These are phyloP conservation scores for Drosophila testacea DNA, from an alignment of 2,888 invertebrate genomes.

Conservation along the genomic window DNA sequence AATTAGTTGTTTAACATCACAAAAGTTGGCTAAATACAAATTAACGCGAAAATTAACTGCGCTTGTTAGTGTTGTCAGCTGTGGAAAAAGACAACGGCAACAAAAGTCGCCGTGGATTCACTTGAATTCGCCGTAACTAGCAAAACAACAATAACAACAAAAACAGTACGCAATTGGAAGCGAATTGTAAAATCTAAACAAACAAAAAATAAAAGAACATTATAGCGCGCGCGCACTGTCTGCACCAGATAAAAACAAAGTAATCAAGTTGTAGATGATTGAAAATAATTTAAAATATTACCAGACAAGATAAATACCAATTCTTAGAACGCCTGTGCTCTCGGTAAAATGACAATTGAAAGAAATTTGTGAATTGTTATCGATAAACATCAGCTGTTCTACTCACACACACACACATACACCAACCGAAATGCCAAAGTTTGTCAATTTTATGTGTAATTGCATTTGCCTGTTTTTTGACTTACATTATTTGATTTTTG, in stretches of 20 bases:
- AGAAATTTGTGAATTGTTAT: slow-evolving; percentile 34
- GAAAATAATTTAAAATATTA: not conserved
- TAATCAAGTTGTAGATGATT: not conserved
- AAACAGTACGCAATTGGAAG: slow-evolving; percentile 35
- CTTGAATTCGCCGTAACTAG: slow-evolving; percentile 38
- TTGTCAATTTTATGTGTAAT: slow-evolving; percentile 2
- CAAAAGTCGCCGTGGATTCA: slow-evolving; percentile 13
- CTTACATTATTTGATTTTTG: not conserved
- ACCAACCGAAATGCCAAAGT: slow-evolving; percentile 4
- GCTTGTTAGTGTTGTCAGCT: slow-evolving; percentile 53
- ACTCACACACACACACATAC: slow-evolving; percentile 14
- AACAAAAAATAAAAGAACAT: slow-evolving; percentile 5
- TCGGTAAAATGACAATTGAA: slow-evolving; percentile 2
- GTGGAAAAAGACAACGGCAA: slow-evolving; percentile 26
- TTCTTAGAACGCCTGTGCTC: not conserved
- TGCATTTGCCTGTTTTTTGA: not conserved
- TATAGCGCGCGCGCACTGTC: slow-evolving; percentile 20
- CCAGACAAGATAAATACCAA: not conserved
- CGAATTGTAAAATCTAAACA: slow-evolving; percentile 23
- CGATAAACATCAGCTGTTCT: slow-evolving; percentile 55
- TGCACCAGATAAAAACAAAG: not conserved
- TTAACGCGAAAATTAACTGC: slow-evolving; percentile 41
- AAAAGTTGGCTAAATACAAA: slow-evolving; percentile 17
- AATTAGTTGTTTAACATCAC: slow-evolving; percentile 2
- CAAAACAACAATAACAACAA: slow-evolving; percentile 41